phyloP scores from a whole-genome alignment of 2,888 invertebrate species.

The Camponotus fellah region DNA sequence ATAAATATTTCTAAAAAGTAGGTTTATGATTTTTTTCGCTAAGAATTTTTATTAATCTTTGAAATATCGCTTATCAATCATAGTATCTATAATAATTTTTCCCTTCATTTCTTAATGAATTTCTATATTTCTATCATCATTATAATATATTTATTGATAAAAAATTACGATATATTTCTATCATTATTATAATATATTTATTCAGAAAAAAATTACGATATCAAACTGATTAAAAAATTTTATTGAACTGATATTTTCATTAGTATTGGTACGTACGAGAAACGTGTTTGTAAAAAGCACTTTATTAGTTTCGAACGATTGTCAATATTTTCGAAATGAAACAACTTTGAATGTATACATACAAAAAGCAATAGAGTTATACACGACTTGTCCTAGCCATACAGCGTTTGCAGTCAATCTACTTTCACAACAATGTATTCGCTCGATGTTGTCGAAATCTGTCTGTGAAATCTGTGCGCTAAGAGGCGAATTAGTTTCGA shows the following conservation, averaged over 20 bases:
- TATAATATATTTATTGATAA: background rate
- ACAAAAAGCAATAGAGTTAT: conserved; percentile 45
- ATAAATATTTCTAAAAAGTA: background rate
- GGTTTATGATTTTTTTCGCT: background rate
- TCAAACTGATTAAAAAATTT: background rate
- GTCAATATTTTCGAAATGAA: conserved; percentile 42
- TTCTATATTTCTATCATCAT: background rate
- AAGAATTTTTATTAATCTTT: background rate
- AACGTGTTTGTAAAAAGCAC: background rate
- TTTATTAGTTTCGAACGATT: conserved; percentile 43
- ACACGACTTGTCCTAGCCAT: conserved; percentile 22
- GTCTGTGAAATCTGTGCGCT: background rate
- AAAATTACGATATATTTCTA: background rate
- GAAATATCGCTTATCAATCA: background rate
- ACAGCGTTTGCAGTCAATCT: conserved; percentile 13
- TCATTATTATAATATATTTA: background rate
- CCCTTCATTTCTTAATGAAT: background rate
- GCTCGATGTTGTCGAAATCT: conserved; percentile 25
- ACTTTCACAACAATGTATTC: conserved; percentile 45
- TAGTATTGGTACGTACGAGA: conserved; percentile 21
- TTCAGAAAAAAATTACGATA: background rate
- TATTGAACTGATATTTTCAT: background rate
- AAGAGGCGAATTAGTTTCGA: conserved; percentile 19
- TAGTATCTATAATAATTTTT: background rate
- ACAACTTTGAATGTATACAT: conserved; percentile 30